A percentile compares a stretch with the other conserved stretches of the same genome.
Conservation (phyloP, 2,113 vertebrate genomes). For the Platysternon megacephalum region DNA sequence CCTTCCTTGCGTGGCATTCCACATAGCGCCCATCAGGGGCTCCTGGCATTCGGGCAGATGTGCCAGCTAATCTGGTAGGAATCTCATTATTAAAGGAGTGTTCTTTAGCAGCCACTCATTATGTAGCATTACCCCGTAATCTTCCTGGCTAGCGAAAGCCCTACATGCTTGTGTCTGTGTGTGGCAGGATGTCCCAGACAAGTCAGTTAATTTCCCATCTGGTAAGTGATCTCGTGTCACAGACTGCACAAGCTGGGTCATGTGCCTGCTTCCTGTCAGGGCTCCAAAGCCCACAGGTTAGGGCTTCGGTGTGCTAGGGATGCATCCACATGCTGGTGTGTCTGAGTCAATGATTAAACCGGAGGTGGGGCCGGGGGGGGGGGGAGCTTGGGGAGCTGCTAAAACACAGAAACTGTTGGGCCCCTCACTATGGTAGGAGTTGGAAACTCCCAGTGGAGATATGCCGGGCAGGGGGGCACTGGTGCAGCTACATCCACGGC, state of each 20-base stretch:
- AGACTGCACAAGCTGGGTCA: neutral
- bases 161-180: neutral
- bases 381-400: neutral
- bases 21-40: neutral
- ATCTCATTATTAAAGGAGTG: neutral
- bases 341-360: too few species aligned
- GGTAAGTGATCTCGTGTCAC: neutral
- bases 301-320: neutral
- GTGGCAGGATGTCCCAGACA: neutral
- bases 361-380: too few species aligned
- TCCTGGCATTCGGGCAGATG: neutral
- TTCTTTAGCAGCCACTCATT: neutral
- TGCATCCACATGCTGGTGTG: neutral
- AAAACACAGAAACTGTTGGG: neutral
- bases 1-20: neutral
- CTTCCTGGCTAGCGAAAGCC: neutral
- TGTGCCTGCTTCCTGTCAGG: neutral
- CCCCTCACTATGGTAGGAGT: neutral
- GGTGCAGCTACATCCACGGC: neutral
- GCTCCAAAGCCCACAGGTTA: too few species aligned
- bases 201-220: neutral
- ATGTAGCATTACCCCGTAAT: neutral
- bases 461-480: fast-evolving
- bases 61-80: neutral
- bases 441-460: neutral